Base-by-base conservation (phyloP, 2,888 invertebrate species). In the Holacanthella duospinosa region DNA sequence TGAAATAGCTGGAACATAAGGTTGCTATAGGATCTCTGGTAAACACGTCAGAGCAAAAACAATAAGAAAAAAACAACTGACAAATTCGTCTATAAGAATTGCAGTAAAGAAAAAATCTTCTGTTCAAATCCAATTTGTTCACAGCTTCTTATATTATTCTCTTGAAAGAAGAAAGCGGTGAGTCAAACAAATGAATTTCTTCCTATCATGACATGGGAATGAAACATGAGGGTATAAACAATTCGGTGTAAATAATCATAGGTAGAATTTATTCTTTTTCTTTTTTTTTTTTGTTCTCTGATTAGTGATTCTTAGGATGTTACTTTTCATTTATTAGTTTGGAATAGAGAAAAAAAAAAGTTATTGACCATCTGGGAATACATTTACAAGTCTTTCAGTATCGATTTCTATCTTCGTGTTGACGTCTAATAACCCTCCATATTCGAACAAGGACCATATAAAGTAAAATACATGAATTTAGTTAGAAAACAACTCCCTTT, bases 81-180 rank as follows among this genome's bases (percentile, higher is more conserved):
- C n/a, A n/a, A n/a, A n/a, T n/a, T n/a, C n/a, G n/a, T n/a, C n/a
- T n/a, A n/a, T n/a, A n/a, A n/a, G n/a, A n/a, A n/a, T n/a, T n/a
- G n/a, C n/a, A n/a, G n/a, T n/a, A n/a, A n/a, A n/a, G n/a, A n/a
- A n/a, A n/a, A n/a, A 9, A n/a, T 48, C 21, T 57, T 57, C 27
- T 56, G 58, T 58, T 62, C 29, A 59, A 68, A 62, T 48, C 64
- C 65, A 68, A 68, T 68, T 68, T 66, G 68, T 68, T 66, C 68
- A 65, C 68, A 68, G 65, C 68, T 68, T 66, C 68, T 66, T 66
- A 62, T 55, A 56, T 53, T 48, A 16, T 6, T 36, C 25, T 24
- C 29, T 59, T 28, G 29, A 27, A 60, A 26, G 56, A 1, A 26
- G 59, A 43, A 43, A 48, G 48, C 21, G 48, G 48, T 48, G 19